A percentile compares a stretch with the other conserved stretches of the same genome.
phyloP scores from a whole-genome alignment of 2,888 invertebrate species.

The Drosophila gaucha region DNA sequence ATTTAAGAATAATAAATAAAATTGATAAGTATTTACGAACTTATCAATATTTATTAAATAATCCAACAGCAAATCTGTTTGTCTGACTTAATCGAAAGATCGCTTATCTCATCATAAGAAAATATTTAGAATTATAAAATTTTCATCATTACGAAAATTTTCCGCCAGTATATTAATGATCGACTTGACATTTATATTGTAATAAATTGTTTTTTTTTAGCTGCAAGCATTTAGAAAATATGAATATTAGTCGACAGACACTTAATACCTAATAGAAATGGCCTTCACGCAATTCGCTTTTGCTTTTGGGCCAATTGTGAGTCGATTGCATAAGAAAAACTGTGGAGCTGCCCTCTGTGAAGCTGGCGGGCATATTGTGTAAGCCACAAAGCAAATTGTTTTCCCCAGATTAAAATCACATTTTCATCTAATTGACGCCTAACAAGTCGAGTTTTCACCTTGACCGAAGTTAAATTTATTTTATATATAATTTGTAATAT shows the following conservation, averaged over 20 bases:
- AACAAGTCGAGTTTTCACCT: conserved; percentile 25
- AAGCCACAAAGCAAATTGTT: conserved; percentile 31
- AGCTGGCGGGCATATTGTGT: conserved; percentile 22
- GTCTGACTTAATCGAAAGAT: too few species aligned
- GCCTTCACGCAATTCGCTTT: conserved; percentile 59
- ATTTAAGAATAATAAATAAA: too few species aligned
- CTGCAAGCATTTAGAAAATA: conserved; percentile 34
- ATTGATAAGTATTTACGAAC: too few species aligned
- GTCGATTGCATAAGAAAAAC: conserved; percentile 37
- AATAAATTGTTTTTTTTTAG: conserved; percentile 39
- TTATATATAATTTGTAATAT: background rate
- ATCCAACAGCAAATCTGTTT: background rate
- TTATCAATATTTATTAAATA: too few species aligned
- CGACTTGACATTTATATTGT: conserved; percentile 31
- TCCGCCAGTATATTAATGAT: background rate
- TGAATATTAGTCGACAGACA: conserved; percentile 47
- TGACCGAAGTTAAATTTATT: conserved; percentile 14
- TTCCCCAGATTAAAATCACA: conserved; percentile 39
- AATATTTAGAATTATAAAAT: background rate
- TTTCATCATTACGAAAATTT: background rate
- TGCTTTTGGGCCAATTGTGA: conserved; percentile 22
- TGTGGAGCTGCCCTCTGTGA: conserved; percentile 1
- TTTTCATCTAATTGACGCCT: conserved; percentile 24
- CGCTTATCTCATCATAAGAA: background rate
- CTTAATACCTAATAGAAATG: conserved; percentile 53